phyloP scores from a whole-genome alignment of 2,888 invertebrate species.

The Nezara viridula region DNA sequence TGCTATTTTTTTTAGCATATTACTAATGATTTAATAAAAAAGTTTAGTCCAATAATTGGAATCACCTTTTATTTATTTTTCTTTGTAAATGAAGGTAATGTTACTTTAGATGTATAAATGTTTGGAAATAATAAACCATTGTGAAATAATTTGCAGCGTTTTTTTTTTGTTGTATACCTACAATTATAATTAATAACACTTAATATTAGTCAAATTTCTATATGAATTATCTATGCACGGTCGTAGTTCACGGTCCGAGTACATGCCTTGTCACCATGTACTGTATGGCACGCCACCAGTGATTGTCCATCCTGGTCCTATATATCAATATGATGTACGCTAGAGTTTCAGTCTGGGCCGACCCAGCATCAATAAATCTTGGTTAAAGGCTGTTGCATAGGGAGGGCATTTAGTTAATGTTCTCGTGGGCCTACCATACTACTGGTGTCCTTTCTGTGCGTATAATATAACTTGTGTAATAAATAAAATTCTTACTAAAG shows the following conservation, averaged over 20 bases:
- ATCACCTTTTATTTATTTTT: too few species aligned
- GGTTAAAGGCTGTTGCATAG: conserved; percentile 1
- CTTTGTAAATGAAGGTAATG: too few species aligned
- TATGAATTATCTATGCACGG: background rate
- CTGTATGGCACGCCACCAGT: background rate
- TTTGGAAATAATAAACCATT: too few species aligned
- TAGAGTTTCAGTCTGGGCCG: background rate
- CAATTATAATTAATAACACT: too few species aligned
- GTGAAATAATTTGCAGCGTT: too few species aligned
- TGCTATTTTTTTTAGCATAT: too few species aligned
- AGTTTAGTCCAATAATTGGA: too few species aligned
- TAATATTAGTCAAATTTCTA: background rate
- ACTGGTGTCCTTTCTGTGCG: background rate
- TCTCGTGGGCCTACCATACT: background rate
- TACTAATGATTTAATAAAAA: too few species aligned
- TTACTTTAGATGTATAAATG: too few species aligned
- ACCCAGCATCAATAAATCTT: background rate
- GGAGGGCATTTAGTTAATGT: background rate
- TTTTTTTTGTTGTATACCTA: too few species aligned
- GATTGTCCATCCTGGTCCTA: background rate
- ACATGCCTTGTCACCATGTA: conserved; percentile 1
- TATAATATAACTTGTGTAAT: background rate
- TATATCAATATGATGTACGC: conserved; percentile 37
- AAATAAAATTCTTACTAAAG: background rate
- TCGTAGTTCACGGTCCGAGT: background rate